Percentiles rank a stretch among this genome's conserved stretches.
Conservation (phyloP, 2,888 invertebrate genomes). For the Tinea trinotella region DNA sequence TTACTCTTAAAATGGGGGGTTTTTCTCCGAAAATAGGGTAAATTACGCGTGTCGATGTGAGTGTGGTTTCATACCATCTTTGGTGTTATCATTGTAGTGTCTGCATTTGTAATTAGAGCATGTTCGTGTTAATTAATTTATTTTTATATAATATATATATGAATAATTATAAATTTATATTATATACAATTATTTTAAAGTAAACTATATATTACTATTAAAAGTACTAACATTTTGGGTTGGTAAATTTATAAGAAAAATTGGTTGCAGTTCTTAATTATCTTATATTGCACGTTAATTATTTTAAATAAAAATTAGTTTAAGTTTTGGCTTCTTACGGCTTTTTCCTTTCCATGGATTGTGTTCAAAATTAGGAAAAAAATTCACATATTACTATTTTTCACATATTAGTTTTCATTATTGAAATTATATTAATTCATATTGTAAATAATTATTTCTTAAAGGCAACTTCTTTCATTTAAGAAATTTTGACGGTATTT, state of each 20-base stretch:
- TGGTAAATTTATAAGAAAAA: conserved; percentile 35
- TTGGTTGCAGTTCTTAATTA: not conserved
- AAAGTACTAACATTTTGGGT: conserved; percentile 30
- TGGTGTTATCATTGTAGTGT: conserved; percentile 7
- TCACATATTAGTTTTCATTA: not conserved
- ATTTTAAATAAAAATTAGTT: not conserved
- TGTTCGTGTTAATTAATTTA: too few relatives aligned
- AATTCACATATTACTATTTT: not conserved
- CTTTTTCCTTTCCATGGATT: conserved; percentile 64
- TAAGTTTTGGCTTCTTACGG: conserved; percentile 11
- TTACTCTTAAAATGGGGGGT: not conserved
- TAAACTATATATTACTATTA: not conserved
- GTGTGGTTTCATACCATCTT: conserved; percentile 16
- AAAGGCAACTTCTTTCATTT: not conserved
- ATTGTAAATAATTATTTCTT: not conserved
- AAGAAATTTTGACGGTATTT: too few relatives aligned
- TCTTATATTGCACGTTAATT: not conserved
- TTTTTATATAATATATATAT: too few relatives aligned
- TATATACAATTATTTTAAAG: not conserved
- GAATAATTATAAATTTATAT: too few relatives aligned
- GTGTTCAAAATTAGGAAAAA: conserved; percentile 36
- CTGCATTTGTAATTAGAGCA: not conserved
- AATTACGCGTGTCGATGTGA: conserved; percentile 6
- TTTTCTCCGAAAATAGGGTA: not conserved
- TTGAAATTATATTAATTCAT: too few relatives aligned